Evolutionary conservation across 1,140 invertebrate species (phyloP).

Genomic region (Ptiloglossa arizonensis): DNA sequence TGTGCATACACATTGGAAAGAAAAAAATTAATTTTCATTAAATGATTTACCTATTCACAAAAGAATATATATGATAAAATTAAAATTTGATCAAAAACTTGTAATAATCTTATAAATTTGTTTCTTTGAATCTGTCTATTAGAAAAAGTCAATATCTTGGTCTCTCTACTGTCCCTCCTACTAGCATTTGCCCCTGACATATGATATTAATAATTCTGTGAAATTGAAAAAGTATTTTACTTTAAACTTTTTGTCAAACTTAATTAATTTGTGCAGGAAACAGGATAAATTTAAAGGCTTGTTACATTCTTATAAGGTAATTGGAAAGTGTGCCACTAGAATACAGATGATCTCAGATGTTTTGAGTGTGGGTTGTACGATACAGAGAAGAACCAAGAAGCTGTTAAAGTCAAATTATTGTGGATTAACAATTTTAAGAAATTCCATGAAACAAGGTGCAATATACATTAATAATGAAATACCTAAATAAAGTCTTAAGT

Average conservation of each 20-base stretch:
- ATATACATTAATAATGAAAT: background rate
- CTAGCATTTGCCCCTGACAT: conserved; percentile 35
- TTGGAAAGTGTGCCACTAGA: conserved; percentile 26
- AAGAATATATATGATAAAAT: background rate
- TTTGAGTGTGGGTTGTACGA: background rate
- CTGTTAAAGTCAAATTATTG: background rate
- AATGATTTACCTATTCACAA: background rate
- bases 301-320: background rate
- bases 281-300: background rate
- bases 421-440: background rate
- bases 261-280: background rate
- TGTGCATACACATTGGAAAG: background rate
- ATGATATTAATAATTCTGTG: background rate
- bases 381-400: background rate
- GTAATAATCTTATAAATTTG: conserved; percentile 2
- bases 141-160: conserved; percentile 58
- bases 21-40: background rate
- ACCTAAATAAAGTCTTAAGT: conserved; percentile 9
- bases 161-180: conserved; percentile 23
- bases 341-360: conserved; percentile 20
- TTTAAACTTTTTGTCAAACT: background rate
- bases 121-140: conserved; percentile 39
- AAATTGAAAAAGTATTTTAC: background rate
- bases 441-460: background rate
- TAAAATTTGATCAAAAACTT: background rate